Evolutionary conservation across 2,113 vertebrate genomes (phyloP).

Genomic region (Diglossa brunneiventris): DNA sequence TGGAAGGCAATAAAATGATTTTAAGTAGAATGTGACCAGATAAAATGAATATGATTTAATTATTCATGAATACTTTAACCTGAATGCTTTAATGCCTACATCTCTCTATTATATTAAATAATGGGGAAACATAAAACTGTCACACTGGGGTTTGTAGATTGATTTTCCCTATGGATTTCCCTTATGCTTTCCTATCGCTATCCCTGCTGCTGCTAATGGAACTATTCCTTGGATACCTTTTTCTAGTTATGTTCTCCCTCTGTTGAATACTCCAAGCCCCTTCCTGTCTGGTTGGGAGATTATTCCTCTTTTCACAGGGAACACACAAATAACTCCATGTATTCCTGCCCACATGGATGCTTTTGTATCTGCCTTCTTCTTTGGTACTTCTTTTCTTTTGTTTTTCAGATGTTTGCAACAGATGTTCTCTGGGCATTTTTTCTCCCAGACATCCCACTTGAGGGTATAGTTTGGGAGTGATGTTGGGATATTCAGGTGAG

Average conservation of each 20-base stretch:
- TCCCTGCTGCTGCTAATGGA: conserved; percentile 33
- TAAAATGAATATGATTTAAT: conserved; percentile 66
- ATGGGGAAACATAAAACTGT: conserved; percentile 55
- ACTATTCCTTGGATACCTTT: conserved; percentile 7
- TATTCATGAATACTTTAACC: conserved; percentile 64
- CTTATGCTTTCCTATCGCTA: conserved; percentile 38
- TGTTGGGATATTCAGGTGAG: conserved; percentile 46
- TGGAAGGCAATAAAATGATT: conserved; percentile 64
- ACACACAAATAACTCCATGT: neutral
- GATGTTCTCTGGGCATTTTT: neutral
- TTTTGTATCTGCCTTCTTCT: neutral
- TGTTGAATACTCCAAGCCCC: neutral
- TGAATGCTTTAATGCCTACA: conserved; percentile 56
- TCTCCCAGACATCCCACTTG: neutral
- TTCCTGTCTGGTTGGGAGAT: neutral
- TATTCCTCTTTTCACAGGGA: neutral
- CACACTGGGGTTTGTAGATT: conserved; percentile 29
- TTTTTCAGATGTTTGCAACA: too few species aligned
- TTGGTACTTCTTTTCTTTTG: neutral
- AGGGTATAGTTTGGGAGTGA: neutral
- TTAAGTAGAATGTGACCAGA: conserved; percentile 57
- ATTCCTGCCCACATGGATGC: neutral
- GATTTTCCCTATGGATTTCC: conserved; percentile 23
- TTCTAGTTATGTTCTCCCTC: neutral
- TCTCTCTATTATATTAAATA: conserved; percentile 60